phyloP scores from a whole-genome alignment of 1,140 invertebrate species.

The Rhynchophorus ferrugineus region DNA sequence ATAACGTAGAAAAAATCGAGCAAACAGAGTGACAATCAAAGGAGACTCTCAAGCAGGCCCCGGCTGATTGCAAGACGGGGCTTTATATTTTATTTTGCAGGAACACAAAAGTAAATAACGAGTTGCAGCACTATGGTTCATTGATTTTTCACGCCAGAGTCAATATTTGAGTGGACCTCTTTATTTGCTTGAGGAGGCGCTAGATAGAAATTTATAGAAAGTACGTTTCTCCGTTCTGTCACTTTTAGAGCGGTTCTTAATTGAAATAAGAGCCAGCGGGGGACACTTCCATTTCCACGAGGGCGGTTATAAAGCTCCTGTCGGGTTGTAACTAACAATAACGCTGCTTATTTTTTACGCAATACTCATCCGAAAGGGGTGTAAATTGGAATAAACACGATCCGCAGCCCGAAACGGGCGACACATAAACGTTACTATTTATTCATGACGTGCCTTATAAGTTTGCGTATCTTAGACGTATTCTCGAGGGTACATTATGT shows the following conservation, averaged over 20 bases:
- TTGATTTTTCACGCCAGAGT: neutral
- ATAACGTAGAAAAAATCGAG: no score
- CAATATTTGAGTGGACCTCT: neutral
- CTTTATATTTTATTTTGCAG: neutral
- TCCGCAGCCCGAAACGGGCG: no score
- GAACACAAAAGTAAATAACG: neutral
- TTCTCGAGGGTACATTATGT: no score
- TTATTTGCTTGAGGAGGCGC: neutral
- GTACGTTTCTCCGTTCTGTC: neutral
- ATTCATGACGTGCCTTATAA: no score
- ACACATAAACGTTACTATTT: no score
- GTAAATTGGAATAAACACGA: no score
- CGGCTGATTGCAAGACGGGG: neutral
- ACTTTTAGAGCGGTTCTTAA: neutral
- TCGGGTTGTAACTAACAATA: no score
- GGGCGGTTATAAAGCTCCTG: no score
- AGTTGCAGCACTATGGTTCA: neutral
- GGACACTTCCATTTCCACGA: no score
- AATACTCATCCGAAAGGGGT: no score
- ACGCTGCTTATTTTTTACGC: no score
- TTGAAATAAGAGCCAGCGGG: neutral
- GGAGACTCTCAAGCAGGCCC: neutral
- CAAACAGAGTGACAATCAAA: neutral
- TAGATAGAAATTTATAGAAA: neutral
- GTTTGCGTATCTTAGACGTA: no score